Evolutionary conservation across 2,888 invertebrate genomes (phyloP), one percentile per base, ranked within the genome.

Genomic region (Drosophila greeni): DNA sequence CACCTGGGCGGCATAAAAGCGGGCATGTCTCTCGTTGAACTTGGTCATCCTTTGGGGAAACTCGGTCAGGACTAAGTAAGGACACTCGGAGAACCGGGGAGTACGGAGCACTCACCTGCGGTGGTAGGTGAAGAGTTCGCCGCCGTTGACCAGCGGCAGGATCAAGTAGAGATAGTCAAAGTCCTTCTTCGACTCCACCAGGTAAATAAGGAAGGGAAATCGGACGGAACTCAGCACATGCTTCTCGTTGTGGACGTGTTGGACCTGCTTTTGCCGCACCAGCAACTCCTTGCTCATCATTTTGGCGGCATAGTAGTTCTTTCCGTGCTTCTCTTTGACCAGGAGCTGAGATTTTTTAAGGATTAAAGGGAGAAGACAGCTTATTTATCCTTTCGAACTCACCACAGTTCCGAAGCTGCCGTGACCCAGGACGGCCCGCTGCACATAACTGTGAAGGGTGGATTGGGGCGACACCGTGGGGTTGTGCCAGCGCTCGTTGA

Each of bases 1-100:
- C 36, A 98, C 95, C 91, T 98, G 97, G 49, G 95, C 93, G 8
- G 94, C 95, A 89, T 97, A 98, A 90, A 97, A 97, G 85, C 93
- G 93, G 3, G 95, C 91, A 81, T 95, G 90, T 14, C 92, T 91
- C 87, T 97, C 97, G 69, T 94, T 93, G 88, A 94, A 92, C 73
- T 91, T 91, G 33, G 73, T 79, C 20, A 79, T 55, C 70, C 87
- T 86, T 57, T 58, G 57, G 57, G 37, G 60, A 43, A 6, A 23
- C 12, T 16, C 39, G 24, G 14, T 24, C 4, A 42, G 11, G 20
- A 31, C 36, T 65, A 9, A 18, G 31, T 37, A 26, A 26, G 29
- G 18, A 37, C n/a, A 34, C 9, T 11, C 9, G 1, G 11, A 18
- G 12, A 11, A 9, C 3, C 16, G 12, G 7, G 42, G 5, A n/a